Percentiles rank a stretch among this genome's conserved stretches.
These are phyloP conservation scores for Accipiter superciliosus DNA, from an alignment of 2,797 vertebrate genomes.

Conservation along the genomic window DNA sequence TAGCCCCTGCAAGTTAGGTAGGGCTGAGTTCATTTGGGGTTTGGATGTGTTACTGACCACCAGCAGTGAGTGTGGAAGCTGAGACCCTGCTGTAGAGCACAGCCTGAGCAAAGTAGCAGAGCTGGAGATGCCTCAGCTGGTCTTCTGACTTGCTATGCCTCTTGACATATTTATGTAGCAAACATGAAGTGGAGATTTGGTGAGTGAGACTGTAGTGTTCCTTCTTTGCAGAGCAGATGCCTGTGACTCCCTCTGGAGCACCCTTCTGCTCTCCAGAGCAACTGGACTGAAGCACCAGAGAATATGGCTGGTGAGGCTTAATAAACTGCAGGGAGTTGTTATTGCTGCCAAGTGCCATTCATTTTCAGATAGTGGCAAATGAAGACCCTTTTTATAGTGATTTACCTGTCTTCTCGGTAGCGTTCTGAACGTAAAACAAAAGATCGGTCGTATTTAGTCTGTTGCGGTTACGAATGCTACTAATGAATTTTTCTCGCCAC, in stretches of 20 bases:
- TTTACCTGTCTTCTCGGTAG: not conserved
- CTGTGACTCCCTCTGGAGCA: not conserved
- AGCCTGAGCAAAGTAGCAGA: not conserved
- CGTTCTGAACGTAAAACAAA: fast-evolving
- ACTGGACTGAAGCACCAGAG: not conserved
- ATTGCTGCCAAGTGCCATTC: not conserved
- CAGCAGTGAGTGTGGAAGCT: not conserved
- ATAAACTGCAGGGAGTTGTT: not conserved
- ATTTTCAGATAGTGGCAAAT: not conserved
- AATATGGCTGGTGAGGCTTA: not conserved
- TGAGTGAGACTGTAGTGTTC: not conserved
- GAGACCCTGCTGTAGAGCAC: not conserved
- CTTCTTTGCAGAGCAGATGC: not conserved
- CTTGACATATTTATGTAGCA: fast-evolving
- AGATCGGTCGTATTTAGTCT: not conserved
- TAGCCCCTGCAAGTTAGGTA: not conserved
- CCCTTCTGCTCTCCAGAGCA: not conserved
- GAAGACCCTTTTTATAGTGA: fast-evolving
- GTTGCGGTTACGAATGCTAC: not conserved
- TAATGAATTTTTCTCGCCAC: fast-evolving
- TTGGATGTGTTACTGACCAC: not conserved
- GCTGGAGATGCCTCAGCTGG: not conserved
- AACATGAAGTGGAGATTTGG: not conserved
- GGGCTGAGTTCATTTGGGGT: not conserved
- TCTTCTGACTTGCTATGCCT: not conserved